These are phyloP conservation scores for Thalassarche chlororhynchos DNA, from an alignment of 2,113 vertebrate species.

Conservation along the genomic window DNA sequence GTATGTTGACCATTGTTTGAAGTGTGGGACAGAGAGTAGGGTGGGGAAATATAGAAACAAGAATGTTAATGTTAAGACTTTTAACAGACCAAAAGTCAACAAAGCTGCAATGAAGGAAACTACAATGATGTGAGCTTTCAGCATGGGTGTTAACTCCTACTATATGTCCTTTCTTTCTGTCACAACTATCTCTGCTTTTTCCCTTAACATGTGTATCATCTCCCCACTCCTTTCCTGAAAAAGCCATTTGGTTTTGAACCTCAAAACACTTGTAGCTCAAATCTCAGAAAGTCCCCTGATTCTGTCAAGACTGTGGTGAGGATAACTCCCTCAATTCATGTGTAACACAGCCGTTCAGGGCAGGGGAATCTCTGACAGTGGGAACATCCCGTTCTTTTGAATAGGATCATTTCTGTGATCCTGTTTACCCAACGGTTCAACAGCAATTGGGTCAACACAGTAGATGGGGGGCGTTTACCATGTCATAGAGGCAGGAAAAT, in stretches of 20 bases:
- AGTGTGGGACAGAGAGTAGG: neutral
- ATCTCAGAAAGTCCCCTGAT: neutral
- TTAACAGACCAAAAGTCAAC: neutral
- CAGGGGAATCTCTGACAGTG: neutral
- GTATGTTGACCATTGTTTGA: neutral
- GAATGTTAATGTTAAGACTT: neutral
- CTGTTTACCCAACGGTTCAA: neutral
- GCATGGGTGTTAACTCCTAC: neutral
- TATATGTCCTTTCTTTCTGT: neutral
- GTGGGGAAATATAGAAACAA: neutral
- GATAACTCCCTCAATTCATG: neutral
- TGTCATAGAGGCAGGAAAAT: neutral
- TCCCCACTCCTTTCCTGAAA: neutral
- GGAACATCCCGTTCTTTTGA: neutral
- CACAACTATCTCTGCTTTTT: neutral
- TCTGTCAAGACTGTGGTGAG: neutral
- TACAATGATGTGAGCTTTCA: neutral
- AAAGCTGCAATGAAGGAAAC: neutral
- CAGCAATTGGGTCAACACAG: neutral
- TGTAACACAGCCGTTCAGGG: accelerated
- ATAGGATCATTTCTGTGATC: neutral
- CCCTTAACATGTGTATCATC: neutral
- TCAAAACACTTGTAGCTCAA: neutral
- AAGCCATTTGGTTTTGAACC: neutral
- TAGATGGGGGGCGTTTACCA: neutral